Conservation (phyloP, 1,140 invertebrate genomes). For the Dreissena polymorpha region DNA sequence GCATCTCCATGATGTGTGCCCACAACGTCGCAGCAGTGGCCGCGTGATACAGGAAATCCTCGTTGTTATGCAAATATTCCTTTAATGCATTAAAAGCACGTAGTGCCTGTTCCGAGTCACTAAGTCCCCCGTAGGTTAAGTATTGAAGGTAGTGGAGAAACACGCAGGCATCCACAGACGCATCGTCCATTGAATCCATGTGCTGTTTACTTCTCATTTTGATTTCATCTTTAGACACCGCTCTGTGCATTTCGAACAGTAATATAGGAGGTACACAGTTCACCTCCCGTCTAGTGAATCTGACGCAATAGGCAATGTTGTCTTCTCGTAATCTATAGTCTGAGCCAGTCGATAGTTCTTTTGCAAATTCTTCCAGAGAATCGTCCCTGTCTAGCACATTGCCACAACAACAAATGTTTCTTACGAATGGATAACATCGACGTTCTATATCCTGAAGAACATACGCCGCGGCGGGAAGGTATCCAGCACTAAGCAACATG, state of each 20-base stretch:
- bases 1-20: background rate
- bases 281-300: background rate
- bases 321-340: background rate
- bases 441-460: background rate
- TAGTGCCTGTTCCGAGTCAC: background rate
- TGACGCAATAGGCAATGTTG: background rate
- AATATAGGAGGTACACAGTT: constrained; percentile 1
- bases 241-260: background rate
- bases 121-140: background rate
- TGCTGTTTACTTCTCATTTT: background rate
- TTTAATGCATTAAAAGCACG: background rate
- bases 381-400: background rate
- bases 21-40: background rate
- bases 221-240: background rate
- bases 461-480: background rate
- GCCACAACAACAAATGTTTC: background rate
- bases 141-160: background rate
- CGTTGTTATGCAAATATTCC: background rate
- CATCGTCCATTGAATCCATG: background rate
- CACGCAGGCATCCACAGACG: background rate
- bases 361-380: background rate
- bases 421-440: background rate
- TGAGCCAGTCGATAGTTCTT: background rate
- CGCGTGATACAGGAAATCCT: background rate
- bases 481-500: background rate